Base-by-base conservation (phyloP, 2,797 vertebrate species). In the Euthynnus affinis region DNA sequence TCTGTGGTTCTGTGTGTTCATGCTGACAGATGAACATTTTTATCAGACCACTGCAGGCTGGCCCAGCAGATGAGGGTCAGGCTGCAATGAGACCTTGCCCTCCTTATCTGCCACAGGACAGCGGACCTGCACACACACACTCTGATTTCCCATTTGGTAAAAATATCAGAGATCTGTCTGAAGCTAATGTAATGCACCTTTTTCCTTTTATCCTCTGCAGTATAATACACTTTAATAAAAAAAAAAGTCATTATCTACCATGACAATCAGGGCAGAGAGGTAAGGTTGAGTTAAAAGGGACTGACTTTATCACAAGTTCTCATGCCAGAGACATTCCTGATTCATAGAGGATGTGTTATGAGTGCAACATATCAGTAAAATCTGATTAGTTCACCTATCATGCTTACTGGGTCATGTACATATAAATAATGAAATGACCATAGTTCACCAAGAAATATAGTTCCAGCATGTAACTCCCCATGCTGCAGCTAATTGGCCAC, bases 121-220 rank as follows among this genome's bases (percentile, higher is more conserved):
- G 42, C n/a, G 46, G 14, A 51, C 53, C 13, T 23, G 34, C 27
- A 58, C 20, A 34, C 20, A 34, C 8, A 34, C 40, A 14, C 57
- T 62, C 40, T 40, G 49, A 52, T 70, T 56, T 59, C 29, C 42
- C 53, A 25, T 80, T 63, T 56, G 49, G 37, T 74, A 10, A 77
- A 77, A 80, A 77, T 74, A 65, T 81, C 74, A 77, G 65, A 40
- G 13, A 65, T 14, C 44, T 57, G 55, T 74, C 37, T 53, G n/a
- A n/a, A 14, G 55, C 27, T 18, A 34, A 60, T 20, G 1, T 29
- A 20, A 29, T 15, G 55, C 52, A 22, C 59, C n/a, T 17, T n/a
- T 27, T 44, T 66, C 60, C 18, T 25, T 49, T 25, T 58, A 46
- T 44, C 51, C 27, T 25, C 58, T 40, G 59, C 23, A 58, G 18